Conservation (phyloP, 1,140 invertebrate species). For the Matsumurasca onukii region DNA sequence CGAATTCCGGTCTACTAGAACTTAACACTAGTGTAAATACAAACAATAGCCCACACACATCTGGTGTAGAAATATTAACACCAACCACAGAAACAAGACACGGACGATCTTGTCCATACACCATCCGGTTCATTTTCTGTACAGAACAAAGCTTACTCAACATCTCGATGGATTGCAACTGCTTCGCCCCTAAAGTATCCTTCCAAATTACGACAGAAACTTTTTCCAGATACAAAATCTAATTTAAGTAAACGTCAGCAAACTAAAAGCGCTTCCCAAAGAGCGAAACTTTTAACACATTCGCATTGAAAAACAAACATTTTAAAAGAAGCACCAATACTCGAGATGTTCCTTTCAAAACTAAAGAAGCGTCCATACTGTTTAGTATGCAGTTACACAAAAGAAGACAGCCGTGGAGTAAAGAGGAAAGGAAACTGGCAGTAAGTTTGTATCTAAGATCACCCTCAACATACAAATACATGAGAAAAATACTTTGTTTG, state of each 20-base stretch:
- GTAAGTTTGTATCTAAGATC: not conserved
- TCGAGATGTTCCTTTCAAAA: not conserved
- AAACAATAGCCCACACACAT: no score
- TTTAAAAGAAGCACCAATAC: not conserved
- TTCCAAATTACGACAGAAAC: not conserved
- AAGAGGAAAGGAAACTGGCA: not conserved
- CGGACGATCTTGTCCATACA: no score
- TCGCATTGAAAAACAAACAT: not conserved
- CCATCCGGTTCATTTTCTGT: no score
- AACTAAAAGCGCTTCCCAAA: not conserved
- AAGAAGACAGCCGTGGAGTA: not conserved
- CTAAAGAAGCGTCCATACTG: not conserved
- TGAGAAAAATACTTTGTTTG: constrained; percentile 4
- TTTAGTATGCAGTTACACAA: constrained; percentile 3
- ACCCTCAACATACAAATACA: constrained; percentile 2
- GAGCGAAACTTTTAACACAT: not conserved
- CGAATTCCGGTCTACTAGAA: no score
- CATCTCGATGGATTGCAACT: not conserved
- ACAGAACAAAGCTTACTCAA: no score
- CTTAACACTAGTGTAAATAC: no score
- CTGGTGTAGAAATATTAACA: no score
- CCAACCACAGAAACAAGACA: no score
- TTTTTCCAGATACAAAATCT: not conserved
- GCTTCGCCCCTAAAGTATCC: not conserved
- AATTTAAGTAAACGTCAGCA: not conserved